phyloP scores from a whole-genome alignment of 2,888 invertebrate genomes.

The Chloromyia formosa region DNA sequence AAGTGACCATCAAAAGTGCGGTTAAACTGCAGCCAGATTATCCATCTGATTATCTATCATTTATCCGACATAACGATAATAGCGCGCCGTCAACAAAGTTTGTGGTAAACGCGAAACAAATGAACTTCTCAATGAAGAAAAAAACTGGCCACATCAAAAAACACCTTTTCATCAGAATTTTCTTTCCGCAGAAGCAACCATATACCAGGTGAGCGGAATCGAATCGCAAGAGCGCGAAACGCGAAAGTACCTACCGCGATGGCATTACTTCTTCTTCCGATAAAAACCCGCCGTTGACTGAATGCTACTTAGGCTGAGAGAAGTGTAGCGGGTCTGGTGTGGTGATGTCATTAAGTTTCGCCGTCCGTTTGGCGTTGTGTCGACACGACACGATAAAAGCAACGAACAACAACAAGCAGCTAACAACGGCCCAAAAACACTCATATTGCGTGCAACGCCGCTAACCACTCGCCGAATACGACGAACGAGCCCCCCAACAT shows the following conservation, averaged over 20 bases:
- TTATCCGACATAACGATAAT: too few species aligned
- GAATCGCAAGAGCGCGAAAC: background rate
- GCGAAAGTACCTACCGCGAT: conserved; percentile 21
- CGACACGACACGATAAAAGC: too few species aligned
- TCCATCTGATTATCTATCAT: too few species aligned
- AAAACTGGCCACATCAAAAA: too few species aligned
- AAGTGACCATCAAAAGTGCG: too few species aligned
- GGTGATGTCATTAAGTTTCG: conserved; percentile 38
- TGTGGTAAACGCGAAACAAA: too few species aligned
- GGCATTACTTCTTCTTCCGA: conserved; percentile 35
- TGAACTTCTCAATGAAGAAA: too few species aligned
- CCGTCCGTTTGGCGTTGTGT: conserved; percentile 14
- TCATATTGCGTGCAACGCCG: background rate
- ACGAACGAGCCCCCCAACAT: too few species aligned
- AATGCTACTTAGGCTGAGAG: conserved; percentile 3
- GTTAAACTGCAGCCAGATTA: too few species aligned
- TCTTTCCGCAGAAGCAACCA: background rate
- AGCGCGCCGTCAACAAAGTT: too few species aligned
- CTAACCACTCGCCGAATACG: background rate
- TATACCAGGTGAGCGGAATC: conserved; percentile 4
- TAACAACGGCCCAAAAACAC: background rate
- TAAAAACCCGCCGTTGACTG: conserved; percentile 42
- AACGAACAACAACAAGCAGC: background rate
- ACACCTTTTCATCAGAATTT: too few species aligned
- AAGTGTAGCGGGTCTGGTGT: conserved; percentile 20